Conservation (phyloP, 1,140 invertebrate species). For the Arion vulgaris region DNA sequence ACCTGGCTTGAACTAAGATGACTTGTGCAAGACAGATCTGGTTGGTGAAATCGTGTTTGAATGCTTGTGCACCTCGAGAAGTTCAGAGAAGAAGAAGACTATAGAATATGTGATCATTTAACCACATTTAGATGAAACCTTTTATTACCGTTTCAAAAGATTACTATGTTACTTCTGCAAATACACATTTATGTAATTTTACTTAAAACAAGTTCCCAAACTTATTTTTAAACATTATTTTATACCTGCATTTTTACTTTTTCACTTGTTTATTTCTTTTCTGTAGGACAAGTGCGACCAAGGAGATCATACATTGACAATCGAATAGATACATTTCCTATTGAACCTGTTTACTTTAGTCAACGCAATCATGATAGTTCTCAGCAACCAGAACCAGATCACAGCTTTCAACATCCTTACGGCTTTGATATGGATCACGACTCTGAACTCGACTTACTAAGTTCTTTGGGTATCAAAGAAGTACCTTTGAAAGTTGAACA, state of each 20-base stretch:
- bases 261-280: neutral
- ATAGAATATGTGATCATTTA: no score
- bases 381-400: neutral
- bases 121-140: no score
- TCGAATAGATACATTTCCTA: neutral
- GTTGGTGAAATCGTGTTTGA: no score
- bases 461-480: neutral
- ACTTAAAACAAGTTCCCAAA: no score
- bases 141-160: no score
- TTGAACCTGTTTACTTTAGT: neutral
- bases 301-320: neutral
- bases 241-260: neutral
- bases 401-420: neutral
- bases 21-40: no score
- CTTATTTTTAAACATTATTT: neutral
- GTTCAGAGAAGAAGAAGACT: no score
- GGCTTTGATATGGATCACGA: neutral
- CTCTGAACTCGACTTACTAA: neutral
- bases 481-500: neutral
- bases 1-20: no score
- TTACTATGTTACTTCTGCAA: no score
- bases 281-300: neutral
- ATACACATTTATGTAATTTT: no score
- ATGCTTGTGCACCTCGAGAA: no score
- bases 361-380: neutral